A percentile compares a stretch with the other conserved stretches of the same genome.
phyloP scores from a whole-genome alignment of 2,888 invertebrate genomes.

The Lysandra coridon region DNA sequence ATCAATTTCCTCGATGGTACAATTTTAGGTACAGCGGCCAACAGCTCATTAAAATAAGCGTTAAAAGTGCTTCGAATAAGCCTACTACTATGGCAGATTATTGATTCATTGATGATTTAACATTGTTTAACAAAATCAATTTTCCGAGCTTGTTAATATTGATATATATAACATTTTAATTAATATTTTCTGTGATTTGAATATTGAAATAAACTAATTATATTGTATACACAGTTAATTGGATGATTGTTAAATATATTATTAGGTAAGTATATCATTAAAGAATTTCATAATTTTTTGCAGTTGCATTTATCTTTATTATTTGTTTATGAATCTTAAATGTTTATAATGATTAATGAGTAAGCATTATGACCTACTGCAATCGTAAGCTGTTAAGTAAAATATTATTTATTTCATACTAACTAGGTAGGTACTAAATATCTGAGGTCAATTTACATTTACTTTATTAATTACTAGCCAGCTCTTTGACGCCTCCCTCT shows the following conservation, averaged over 20 bases:
- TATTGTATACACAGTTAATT: neutral
- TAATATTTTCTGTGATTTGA: neutral
- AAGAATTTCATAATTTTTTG: neutral
- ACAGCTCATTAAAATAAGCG: too few relatives aligned
- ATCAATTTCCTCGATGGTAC: too few relatives aligned
- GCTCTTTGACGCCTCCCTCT: too few relatives aligned
- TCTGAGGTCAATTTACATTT: too few relatives aligned
- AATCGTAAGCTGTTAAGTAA: neutral
- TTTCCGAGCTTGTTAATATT: neutral
- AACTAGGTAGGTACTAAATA: too few relatives aligned
- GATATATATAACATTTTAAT: neutral
- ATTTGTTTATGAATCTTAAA: neutral
- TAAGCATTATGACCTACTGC: neutral
- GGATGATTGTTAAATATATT: conserved; percentile 3
- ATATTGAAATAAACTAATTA: conserved; percentile 6
- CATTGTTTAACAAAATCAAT: neutral
- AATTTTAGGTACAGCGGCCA: too few relatives aligned
- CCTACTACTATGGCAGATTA: too few relatives aligned
- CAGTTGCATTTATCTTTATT: neutral
- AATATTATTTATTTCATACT: too few relatives aligned
- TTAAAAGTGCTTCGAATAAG: too few relatives aligned
- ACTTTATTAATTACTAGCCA: too few relatives aligned
- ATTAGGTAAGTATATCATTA: neutral
- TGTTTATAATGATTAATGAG: neutral
- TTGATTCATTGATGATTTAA: too few relatives aligned